These are phyloP conservation scores for Andrena minutula DNA, from an alignment of 2,888 invertebrate species.

Conservation along the genomic window DNA sequence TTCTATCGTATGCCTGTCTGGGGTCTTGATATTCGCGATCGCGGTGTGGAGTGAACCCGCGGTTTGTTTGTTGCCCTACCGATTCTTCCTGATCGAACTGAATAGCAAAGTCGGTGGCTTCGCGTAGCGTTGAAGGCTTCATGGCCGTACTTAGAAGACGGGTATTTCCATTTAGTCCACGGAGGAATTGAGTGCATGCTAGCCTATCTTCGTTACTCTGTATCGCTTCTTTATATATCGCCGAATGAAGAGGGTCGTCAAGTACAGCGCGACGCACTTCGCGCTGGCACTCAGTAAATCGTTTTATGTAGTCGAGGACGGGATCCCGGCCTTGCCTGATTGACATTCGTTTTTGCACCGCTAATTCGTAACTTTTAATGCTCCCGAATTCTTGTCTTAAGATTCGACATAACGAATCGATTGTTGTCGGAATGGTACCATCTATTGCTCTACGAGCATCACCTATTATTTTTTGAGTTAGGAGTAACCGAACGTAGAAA, in stretches of 20 bases:
- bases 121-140: not conserved
- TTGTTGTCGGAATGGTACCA: too few species aligned
- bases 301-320: too few species aligned
- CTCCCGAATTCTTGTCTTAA: too few species aligned
- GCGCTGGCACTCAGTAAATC: not conserved
- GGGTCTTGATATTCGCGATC: not conserved
- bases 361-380: too few species aligned
- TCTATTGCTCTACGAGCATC: too few species aligned
- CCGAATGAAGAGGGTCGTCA: not conserved
- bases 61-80: not conserved
- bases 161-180: slow-evolving; percentile 1
- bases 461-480: too few species aligned
- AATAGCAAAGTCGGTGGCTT: not conserved
- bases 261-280: not conserved
- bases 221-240: not conserved
- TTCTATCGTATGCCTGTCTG: not conserved
- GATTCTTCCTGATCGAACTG: slow-evolving; percentile 7
- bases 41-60: not conserved
- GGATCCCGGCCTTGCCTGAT: too few species aligned
- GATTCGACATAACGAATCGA: too few species aligned
- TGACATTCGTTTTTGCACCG: too few species aligned
- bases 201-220: not conserved
- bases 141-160: not conserved
- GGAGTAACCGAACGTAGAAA: too few species aligned
- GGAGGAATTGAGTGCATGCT: not conserved